These are phyloP conservation scores for Eueides isabella DNA, from an alignment of 1,140 invertebrate genomes.

Conservation along the genomic window DNA sequence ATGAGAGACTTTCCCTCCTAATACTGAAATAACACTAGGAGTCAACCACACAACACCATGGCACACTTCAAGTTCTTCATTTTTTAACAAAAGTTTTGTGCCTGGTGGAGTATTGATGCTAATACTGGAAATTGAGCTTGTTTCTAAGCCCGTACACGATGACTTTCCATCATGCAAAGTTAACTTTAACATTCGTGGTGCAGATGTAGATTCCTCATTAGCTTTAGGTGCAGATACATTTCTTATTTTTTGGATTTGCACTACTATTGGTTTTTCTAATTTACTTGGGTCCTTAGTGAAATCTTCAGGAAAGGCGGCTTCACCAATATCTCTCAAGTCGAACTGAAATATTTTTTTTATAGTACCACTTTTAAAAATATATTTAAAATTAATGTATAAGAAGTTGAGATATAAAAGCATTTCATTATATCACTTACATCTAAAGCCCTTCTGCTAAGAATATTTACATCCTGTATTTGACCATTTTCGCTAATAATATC, in stretches of 20 bases:
- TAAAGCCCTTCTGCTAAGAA: constrained; percentile 86
- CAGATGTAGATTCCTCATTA: constrained; percentile 91
- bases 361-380: neutral
- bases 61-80: constrained; percentile 82
- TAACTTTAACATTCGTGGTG: constrained; percentile 91
- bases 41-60: constrained; percentile 89
- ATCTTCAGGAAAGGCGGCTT: constrained; percentile 83
- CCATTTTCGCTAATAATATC: constrained; percentile 86
- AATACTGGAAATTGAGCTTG: constrained; percentile 85
- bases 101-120: constrained; percentile 90
- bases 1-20: constrained; percentile 91
- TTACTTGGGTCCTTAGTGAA: constrained; percentile 84
- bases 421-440: constrained; percentile 85
- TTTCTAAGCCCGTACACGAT: constrained; percentile 89
- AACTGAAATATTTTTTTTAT: constrained; percentile 82
- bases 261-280: constrained; percentile 87
- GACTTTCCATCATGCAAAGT: constrained; percentile 93
- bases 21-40: constrained; percentile 85
- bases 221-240: constrained; percentile 95
- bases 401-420: constrained; percentile 18
- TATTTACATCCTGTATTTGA: constrained; percentile 84
- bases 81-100: constrained; percentile 85
- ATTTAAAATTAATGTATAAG: constrained; percentile 4
- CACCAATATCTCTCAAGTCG: constrained; percentile 91
- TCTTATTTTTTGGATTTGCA: constrained; percentile 94